Base-by-base conservation (phyloP, 2,113 vertebrate species). In the Setophaga kirtlandii region DNA sequence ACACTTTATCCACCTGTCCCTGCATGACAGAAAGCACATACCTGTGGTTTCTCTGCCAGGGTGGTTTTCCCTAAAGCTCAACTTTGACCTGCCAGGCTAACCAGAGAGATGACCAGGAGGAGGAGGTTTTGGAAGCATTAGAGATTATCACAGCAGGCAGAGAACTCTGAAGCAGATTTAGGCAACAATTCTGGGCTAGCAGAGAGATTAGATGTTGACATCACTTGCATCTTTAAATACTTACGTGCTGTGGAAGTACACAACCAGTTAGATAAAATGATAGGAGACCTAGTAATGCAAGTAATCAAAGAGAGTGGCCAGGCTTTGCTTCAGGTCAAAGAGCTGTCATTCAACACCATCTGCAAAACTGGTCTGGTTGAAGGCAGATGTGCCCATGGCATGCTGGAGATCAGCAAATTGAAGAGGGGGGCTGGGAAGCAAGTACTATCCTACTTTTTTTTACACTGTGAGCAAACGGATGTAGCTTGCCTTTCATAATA, bases 241-340 rank as follows among this genome's bases (percentile, higher is more conserved):
- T 83, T 77, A 27, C 16, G 42, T 62, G 25, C 41, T 71, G 19
- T 33, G 58, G 35, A 91, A 93, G 53, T 33, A 69, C 70, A 79
- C 6, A 4, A 60, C 22, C 3, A 3, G 53, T 62, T 70, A 80
- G 79, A 94, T 77, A 59, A 84, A 82, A 44, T 56, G 20, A 52
- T 63, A 67, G 5, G 53, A 92, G 76, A 75, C 62, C 81, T 46
- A 82, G 64, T 24, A 79, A 87, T 9, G 20, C 69, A 59, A 94
- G 58, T 16, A 82, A 96, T 89, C 69, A 79, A 89, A 94, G 44
- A 82, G 37, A 93, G 69, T 49, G 76, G 87, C 47, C 58, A 87
- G 74, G 49, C 58, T 78, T 91, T 73, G 49, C 68, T 95, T 62
- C 47, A 86, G 50, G 83, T 83, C 86, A 77, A 27, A 7, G 41